These are phyloP conservation scores for Danio jaintianensis DNA, from an alignment of 2,797 vertebrate genomes.

Conservation along the genomic window DNA sequence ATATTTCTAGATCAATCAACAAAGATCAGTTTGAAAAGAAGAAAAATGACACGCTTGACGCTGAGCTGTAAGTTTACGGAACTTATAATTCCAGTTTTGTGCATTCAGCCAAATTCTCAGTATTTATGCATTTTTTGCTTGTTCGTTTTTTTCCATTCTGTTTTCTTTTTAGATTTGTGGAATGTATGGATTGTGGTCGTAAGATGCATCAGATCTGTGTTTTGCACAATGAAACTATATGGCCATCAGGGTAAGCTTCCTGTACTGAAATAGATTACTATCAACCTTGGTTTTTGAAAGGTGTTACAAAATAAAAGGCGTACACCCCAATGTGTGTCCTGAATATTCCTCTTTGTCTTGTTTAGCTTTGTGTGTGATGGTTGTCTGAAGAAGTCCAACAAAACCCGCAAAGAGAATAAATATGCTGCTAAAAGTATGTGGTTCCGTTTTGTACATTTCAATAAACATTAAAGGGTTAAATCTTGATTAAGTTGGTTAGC, in stretches of 20 bases:
- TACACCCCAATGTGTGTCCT: neutral
- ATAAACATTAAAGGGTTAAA: no score
- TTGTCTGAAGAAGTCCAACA: slow-evolving; percentile 94
- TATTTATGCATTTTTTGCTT: neutral
- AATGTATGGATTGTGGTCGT: slow-evolving; percentile 96
- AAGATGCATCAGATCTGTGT: slow-evolving; percentile 99
- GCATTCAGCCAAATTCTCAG: no score
- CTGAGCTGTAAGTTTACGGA: slow-evolving; percentile 89
- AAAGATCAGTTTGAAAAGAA: slow-evolving; percentile 99
- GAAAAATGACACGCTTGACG: slow-evolving; percentile 98
- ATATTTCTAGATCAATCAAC: slow-evolving; percentile 88
- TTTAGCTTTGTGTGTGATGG: slow-evolving; percentile 91
- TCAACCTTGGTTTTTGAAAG: neutral
- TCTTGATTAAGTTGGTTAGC: neutral
- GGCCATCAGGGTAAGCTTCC: slow-evolving; percentile 89
- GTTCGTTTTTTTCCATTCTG: slow-evolving; percentile 8
- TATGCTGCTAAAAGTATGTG: slow-evolving; percentile 96
- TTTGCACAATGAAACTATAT: slow-evolving; percentile 95
- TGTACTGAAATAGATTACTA: neutral
- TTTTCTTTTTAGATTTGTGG: slow-evolving; percentile 86
- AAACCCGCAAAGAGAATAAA: slow-evolving; percentile 96
- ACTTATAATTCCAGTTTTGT: neutral
- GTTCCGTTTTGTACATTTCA: no score
- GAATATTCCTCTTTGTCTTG: neutral
- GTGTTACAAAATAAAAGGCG: neutral